phyloP scores from a whole-genome alignment of 2,888 invertebrate species.

The Coronaproctus castanopsis region DNA sequence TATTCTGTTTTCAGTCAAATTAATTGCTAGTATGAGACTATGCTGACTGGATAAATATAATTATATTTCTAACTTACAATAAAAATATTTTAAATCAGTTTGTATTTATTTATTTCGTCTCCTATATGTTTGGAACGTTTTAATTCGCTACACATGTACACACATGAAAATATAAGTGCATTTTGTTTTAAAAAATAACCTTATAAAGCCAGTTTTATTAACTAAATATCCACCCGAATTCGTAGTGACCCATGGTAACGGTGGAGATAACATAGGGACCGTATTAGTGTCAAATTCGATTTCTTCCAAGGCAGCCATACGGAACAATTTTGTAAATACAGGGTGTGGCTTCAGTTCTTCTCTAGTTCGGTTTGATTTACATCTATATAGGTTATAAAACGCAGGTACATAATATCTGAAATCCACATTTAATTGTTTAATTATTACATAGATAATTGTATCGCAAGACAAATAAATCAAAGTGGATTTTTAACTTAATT shows the following conservation, averaged over 20 bases:
- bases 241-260: constrained; percentile 59
- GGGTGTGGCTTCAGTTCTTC: constrained; percentile 61
- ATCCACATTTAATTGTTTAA: constrained; percentile 12
- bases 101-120: too few relatives aligned
- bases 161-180: not conserved
- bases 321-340: constrained; percentile 42
- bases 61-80: too few relatives aligned
- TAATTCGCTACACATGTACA: too few relatives aligned
- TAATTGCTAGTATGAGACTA: too few relatives aligned
- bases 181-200: constrained; percentile 21
- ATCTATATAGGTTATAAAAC: constrained; percentile 55
- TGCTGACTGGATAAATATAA: too few relatives aligned
- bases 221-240: constrained; percentile 55
- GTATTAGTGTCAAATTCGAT: constrained; percentile 50
- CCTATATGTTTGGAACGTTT: too few relatives aligned
- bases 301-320: constrained; percentile 41
- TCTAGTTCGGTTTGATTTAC: constrained; percentile 22
- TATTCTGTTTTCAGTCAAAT: too few relatives aligned
- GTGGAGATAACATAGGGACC: constrained; percentile 62
- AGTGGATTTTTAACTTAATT: too few relatives aligned
- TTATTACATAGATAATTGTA: not conserved
- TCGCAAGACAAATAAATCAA: constrained; percentile 1
- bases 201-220: constrained; percentile 40
- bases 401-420: constrained; percentile 46
- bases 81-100: too few relatives aligned